Base-by-base conservation (phyloP, 2,113 vertebrate species). In the Bufo bufo region DNA sequence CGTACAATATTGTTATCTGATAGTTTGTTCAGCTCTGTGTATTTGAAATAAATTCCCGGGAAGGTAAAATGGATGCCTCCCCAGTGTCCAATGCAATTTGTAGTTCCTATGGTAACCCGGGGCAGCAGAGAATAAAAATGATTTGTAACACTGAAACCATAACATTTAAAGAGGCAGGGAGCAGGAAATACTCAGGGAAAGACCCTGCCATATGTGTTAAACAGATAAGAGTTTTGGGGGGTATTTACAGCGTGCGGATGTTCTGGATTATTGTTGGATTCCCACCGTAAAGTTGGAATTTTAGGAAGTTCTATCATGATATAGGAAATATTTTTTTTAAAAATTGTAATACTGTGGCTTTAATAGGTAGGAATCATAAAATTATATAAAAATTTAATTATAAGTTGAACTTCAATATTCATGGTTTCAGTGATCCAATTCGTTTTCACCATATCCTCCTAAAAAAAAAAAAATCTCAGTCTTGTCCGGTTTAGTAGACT, bases 51-150 rank as follows among this genome's bases (percentile, higher is more conserved):
- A 84, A 84, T 84, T 84, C 63, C 65, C 63, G n/a, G 74, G 59
- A 78, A 86, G 74, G 66, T 86, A 78, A 23, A 86, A 65, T 66
- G 75, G 50, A 86, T 78, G 74, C 56, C 85, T 86, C 85, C 85
- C 85, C 19, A 65, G 85, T 78, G 85, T 45, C 85, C 85, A 43
- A 86, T 86, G 77, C 58, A 77, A 49, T 65, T n/a, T 86, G 45
- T 77, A 52, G 85, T 86, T 86, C 47, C 75, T 65, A 86, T 86
- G 58, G 75, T 66, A 86, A 86, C 85, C 85, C 4, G 49, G 81
- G 82, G 82, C 82, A 69, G 82, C 47, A 65, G 75, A 79, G 74
- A 61, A 58, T 78, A 86, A 78, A 85, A 65, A 86, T 86, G 85
- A 78, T 86, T 86, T 86, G 85, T 86, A 66, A 78, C 43, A 23